Evolutionary conservation across 1,140 invertebrate genomes (phyloP), one percentile per base, ranked within the genome.

Genomic region (Penaeus vannamei): DNA sequence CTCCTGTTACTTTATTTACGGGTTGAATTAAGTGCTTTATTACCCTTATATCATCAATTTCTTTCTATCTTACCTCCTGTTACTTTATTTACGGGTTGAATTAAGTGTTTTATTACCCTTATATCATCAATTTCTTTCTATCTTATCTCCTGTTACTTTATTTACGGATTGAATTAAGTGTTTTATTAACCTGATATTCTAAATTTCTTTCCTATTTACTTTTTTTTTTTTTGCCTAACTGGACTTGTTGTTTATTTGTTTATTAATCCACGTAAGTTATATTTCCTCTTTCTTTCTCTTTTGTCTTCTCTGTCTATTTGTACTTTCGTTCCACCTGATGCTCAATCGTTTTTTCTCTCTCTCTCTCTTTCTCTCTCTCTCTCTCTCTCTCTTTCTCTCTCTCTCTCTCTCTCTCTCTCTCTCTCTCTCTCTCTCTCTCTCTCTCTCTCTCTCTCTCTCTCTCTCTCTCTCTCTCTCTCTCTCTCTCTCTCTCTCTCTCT

Each of bases 361-460:
- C 29, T 69, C 66, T 69, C 29, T 29, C 29, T 69, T 14, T n/a
- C 72, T 77, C 26, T 77, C 26, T 42, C 19, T 10, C 20, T 23
- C 26, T 32, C 76, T 46, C 46, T 46, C 26, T 77, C 29, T 46
- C 46, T 29, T 8, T 77, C 76, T 46, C 46, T 46, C 76, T 77
- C 76, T 23, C 77, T 42, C 77, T 79, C 32, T 79, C 32, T 42
- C 32, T 36, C 77, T 79, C 32, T 79, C 32, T 79, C 32, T 79
- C 77, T 79, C 77, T 77, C 77, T 79, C 77, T 79, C 77, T 79
- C 77, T 79, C 77, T 79, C 77, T 79, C 77, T 79, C 77, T 79
- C 77, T 79, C 77, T 79, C 77, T 79, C 77, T 79, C 32, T 79
- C 77, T 79, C 77, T 79, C 77, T 80, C 42, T 46, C 42, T 46